These are phyloP conservation scores for Ophonus ardosiacus DNA, from an alignment of 2,888 invertebrate species.

Conservation along the genomic window DNA sequence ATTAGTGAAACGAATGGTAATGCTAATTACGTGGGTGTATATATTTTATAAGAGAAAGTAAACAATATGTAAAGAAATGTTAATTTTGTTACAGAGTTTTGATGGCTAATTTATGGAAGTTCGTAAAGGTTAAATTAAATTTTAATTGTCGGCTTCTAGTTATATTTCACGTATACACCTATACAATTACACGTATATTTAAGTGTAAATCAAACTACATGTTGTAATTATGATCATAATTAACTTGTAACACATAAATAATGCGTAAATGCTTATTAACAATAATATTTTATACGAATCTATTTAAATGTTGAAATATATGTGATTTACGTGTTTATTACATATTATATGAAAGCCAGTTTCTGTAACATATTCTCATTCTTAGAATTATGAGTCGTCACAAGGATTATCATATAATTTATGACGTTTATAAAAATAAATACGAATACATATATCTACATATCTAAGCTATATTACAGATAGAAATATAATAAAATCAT, in stretches of 20 bases:
- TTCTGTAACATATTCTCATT: background rate
- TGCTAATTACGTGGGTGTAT: conserved; percentile 48
- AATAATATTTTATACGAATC: background rate
- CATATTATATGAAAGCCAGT: background rate
- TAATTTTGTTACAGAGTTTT: conserved; percentile 9
- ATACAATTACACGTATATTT: background rate
- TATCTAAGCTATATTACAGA: no score
- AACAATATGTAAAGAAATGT: conserved; percentile 22
- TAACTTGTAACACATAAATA: background rate
- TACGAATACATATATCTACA: no score
- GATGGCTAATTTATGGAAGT: conserved; percentile 25
- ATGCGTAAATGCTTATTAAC: background rate
- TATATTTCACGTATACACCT: background rate
- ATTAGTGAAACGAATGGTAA: conserved; percentile 40
- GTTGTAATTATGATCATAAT: background rate
- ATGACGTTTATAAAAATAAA: no score
- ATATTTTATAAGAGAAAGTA: conserved; percentile 43
- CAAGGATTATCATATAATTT: background rate
- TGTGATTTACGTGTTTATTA: background rate
- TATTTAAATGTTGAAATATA: background rate
- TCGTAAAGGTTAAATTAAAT: background rate
- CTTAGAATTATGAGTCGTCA: background rate
- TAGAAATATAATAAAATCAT: no score
- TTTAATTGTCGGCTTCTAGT: conserved; percentile 29
- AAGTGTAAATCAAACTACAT: background rate